These are phyloP conservation scores for Syrista parreyssii DNA, from an alignment of 2,888 invertebrate species.

Conservation along the genomic window DNA sequence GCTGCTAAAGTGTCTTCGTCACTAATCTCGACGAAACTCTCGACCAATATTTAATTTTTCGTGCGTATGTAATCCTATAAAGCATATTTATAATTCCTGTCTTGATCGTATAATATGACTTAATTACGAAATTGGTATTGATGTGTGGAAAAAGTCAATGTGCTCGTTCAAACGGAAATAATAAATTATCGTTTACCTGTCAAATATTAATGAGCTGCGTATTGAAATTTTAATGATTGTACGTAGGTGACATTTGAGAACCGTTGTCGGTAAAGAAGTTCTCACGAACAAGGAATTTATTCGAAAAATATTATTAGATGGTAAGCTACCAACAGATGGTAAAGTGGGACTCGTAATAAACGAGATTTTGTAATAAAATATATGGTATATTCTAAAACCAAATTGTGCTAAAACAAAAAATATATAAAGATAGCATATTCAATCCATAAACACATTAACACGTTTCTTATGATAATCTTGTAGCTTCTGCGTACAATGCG, in stretches of 20 bases:
- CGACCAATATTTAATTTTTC: background rate
- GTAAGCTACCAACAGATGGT: background rate
- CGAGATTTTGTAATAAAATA: background rate
- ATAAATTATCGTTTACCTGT: background rate
- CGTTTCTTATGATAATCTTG: background rate
- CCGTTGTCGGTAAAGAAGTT: background rate
- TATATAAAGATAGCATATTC: background rate
- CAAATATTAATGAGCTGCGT: background rate
- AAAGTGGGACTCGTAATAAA: background rate
- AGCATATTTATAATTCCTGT: background rate
- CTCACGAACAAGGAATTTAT: background rate
- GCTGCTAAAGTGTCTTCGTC: background rate
- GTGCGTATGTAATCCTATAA: background rate
- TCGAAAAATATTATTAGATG: too few relatives aligned
- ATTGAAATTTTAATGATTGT: background rate
- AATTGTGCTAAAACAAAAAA: background rate
- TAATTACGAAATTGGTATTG: background rate
- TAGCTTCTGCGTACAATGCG: background rate
- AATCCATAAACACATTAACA: background rate
- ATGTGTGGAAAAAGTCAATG: background rate
- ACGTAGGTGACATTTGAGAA: background rate
- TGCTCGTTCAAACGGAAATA: background rate
- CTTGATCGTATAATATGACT: background rate
- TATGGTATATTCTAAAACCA: background rate
- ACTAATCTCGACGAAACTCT: background rate